Percentiles rank a stretch among this genome's conserved stretches.
These are phyloP conservation scores for Corythaeola cristata DNA, from an alignment of 2,113 vertebrate species.

Conservation along the genomic window DNA sequence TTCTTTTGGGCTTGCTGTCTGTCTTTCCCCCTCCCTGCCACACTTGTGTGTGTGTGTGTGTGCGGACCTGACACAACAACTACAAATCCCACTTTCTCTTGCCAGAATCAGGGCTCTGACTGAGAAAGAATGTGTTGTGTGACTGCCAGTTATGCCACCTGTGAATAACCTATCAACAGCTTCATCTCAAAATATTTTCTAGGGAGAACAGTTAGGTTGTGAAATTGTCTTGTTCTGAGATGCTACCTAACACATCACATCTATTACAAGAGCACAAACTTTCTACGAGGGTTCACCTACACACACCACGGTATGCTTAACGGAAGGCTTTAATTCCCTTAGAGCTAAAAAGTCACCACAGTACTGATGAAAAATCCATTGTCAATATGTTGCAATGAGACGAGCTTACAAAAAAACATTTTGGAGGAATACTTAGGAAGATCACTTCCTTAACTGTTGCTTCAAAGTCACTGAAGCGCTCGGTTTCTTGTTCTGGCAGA, in stretches of 20 bases:
- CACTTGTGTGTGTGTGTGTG: too few relatives aligned
- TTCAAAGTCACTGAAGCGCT: not conserved
- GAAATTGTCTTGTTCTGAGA: slow-evolving; percentile 38
- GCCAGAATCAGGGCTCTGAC: not conserved
- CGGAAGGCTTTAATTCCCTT: not conserved
- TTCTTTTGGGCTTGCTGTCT: not conserved
- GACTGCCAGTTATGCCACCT: not conserved
- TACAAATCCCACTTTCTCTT: slow-evolving; percentile 2
- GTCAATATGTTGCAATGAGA: not conserved
- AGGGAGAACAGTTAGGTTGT: not conserved
- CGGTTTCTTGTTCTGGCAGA: not conserved
- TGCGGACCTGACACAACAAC: not conserved
- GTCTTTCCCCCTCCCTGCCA: not conserved
- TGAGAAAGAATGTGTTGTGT: not conserved
- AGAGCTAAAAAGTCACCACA: not conserved
- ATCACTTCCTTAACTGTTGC: not conserved
- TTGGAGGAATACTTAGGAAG: not conserved
- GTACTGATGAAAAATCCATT: not conserved
- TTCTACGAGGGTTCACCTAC: not conserved
- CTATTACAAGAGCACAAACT: not conserved
- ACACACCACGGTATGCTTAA: not conserved
- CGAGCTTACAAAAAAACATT: not conserved
- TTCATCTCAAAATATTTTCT: slow-evolving; percentile 34
- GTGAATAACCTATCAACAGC: slow-evolving; percentile 32
- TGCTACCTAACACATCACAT: not conserved